These are phyloP conservation scores for Chromis chromis DNA, from an alignment of 2,797 vertebrate species.

Conservation along the genomic window DNA sequence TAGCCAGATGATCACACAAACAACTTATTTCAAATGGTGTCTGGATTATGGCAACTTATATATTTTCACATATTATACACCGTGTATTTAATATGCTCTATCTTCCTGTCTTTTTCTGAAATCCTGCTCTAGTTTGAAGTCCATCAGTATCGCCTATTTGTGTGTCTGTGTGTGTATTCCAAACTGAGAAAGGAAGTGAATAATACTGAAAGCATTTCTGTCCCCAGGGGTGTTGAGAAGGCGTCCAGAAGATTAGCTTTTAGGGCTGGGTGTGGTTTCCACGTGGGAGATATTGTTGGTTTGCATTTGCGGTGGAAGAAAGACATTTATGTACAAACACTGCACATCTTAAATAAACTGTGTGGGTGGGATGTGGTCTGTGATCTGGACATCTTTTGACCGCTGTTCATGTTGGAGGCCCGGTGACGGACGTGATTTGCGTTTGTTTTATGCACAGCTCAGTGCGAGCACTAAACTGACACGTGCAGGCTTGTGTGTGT, in stretches of 20 bases:
- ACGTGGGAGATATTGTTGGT: slow-evolving; percentile 22
- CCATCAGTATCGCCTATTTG: slow-evolving; percentile 23
- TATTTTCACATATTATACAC: not conserved
- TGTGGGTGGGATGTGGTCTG: not conserved
- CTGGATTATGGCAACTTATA: not conserved
- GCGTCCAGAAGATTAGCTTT: slow-evolving; percentile 16
- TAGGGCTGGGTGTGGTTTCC: not conserved
- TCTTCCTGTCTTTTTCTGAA: slow-evolving; percentile 3
- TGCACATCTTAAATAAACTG: not conserved
- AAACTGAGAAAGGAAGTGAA: slow-evolving; percentile 28
- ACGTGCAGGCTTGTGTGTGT: slow-evolving; percentile 33
- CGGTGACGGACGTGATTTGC: slow-evolving; percentile 13
- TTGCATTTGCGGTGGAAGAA: slow-evolving; percentile 11
- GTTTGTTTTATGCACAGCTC: slow-evolving; percentile 15
- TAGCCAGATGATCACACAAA: slow-evolving; percentile 1
- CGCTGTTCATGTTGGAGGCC: not conserved
- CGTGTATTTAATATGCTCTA: not conserved
- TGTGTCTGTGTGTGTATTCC: slow-evolving; percentile 9
- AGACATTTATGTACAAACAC: not conserved
- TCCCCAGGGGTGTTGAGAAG: slow-evolving; percentile 17
- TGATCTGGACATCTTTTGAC: slow-evolving; percentile 2
- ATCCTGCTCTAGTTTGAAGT: slow-evolving; percentile 14
- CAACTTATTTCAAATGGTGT: not conserved
- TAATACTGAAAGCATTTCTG: slow-evolving; percentile 28
- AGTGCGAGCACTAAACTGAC: slow-evolving; percentile 37